Evolutionary conservation across 2,888 invertebrate species (phyloP).

Genomic region (Thysanoteuthis rhombus): DNA sequence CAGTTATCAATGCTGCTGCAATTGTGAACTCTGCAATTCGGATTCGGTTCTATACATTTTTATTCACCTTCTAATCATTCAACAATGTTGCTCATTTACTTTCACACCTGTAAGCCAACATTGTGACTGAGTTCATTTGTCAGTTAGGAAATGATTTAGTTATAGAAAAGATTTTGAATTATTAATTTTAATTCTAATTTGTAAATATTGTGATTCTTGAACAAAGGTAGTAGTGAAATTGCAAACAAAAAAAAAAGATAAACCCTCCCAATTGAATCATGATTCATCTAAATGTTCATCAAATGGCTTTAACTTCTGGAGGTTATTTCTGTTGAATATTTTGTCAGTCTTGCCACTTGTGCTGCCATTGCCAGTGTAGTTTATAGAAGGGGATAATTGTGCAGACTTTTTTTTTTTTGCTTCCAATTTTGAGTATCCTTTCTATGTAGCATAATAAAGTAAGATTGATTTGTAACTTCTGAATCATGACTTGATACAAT

Average conservation of each 20-base stretch:
- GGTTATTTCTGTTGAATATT: not conserved
- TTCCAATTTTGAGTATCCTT: not conserved
- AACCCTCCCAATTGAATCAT: not conserved
- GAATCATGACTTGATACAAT: no score
- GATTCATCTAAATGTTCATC: not conserved
- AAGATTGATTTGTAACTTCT: not conserved
- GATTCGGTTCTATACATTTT: no score
- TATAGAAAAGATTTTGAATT: not conserved
- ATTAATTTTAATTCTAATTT: not conserved
- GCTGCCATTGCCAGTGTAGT: not conserved
- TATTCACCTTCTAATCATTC: not conserved
- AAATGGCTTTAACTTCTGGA: not conserved
- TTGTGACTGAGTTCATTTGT: not conserved
- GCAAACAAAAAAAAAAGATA: no score
- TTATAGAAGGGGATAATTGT: not conserved
- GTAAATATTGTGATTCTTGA: not conserved
- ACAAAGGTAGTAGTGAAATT: not conserved
- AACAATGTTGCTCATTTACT: not conserved
- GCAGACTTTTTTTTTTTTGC: not conserved
- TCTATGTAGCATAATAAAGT: no score
- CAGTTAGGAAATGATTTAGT: not conserved
- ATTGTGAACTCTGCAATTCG: no score
- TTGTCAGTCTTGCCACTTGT: conserved; percentile 19
- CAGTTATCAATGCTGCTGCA: no score
- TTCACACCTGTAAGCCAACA: not conserved